Base-by-base conservation (phyloP, 2,888 invertebrate genomes). In the Alviniconcha strummeri region DNA sequence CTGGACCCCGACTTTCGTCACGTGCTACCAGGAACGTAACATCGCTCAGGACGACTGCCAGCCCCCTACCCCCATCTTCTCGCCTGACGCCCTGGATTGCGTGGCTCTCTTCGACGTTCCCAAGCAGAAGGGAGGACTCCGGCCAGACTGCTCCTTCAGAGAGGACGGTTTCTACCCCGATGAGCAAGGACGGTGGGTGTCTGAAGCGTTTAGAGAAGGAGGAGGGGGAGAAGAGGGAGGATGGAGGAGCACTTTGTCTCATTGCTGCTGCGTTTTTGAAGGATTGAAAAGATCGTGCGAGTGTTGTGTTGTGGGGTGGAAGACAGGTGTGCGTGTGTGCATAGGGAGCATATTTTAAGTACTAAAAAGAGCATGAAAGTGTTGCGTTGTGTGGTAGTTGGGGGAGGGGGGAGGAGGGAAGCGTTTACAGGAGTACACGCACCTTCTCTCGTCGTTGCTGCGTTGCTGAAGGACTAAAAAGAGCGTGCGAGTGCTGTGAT, bases 11-110 rank as follows among this genome's bases (percentile, higher is more conserved):
- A 85, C 85, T 17, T 88, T 87, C 80, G 82, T 88, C 74, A 87
- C 89, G 5, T 89, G 89, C 81, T 89, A 88, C 85, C 76, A 77
- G 71, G 83, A 88, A 57, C 81, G 89, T 57, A 88, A 88, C 83
- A 88, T 89, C 72, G 89, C 89, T 0, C 88, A 88, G 81, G 89
- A 89, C 84, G 86, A 88, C 82, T 89, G 89, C 77, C 77, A 81
- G 55, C 84, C 85, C 19, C 87, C 89, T 11, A 86, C 84, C 9
- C 88, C 89, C 4, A 85, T 89, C 74, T 89, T 88, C 83, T 88
- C 88, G 0, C 88, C 89, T 0, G 84, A 85, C 9, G 80, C 52
- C n/a, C 15, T 67, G 54, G 87, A 88, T 80, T 89, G 89, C 67
- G 89, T 89, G 17, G 83, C 87, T 4, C 78, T 87, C 69, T 87